A percentile compares a stretch with the other conserved stretches of the same genome.
phyloP scores from a whole-genome alignment of 2,888 invertebrate genomes.

The Leptinotarsa haldemani region DNA sequence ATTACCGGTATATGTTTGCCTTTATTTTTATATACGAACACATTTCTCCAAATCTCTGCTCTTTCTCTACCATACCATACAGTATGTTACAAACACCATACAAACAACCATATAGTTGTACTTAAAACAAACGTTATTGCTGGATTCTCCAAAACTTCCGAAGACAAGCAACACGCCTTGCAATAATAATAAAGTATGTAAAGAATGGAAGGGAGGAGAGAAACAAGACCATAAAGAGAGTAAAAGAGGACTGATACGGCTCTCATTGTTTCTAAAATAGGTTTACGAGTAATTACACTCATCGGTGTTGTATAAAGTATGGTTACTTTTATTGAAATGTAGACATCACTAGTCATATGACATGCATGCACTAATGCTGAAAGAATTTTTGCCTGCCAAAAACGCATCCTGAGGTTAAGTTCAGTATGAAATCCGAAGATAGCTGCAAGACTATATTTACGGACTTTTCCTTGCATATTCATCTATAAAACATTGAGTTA shows the following conservation, averaged over 20 bases:
- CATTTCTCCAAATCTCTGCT: neutral
- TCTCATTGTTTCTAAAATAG: neutral
- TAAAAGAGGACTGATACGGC: neutral
- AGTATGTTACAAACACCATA: neutral
- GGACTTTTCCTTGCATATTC: too few species aligned
- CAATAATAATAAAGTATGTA: neutral
- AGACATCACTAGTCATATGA: too few species aligned
- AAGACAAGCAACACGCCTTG: neutral
- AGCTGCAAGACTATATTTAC: too few species aligned
- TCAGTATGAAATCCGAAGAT: too few species aligned
- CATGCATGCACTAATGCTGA: too few species aligned
- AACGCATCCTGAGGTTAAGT: too few species aligned
- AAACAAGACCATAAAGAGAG: neutral
- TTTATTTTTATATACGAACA: neutral
- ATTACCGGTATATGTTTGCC: neutral
- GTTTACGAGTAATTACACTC: too few species aligned
- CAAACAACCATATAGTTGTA: neutral
- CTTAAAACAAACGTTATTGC: constrained; percentile 5
- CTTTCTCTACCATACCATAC: neutral
- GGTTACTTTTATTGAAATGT: too few species aligned
- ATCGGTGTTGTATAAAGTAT: too few species aligned
- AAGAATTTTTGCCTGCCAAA: too few species aligned
- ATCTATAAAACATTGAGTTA: too few species aligned
- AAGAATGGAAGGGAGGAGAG: neutral
- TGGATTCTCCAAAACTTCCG: neutral